Evolutionary conservation across 2,888 invertebrate species (phyloP).

Genomic region (Anticlea derivata): DNA sequence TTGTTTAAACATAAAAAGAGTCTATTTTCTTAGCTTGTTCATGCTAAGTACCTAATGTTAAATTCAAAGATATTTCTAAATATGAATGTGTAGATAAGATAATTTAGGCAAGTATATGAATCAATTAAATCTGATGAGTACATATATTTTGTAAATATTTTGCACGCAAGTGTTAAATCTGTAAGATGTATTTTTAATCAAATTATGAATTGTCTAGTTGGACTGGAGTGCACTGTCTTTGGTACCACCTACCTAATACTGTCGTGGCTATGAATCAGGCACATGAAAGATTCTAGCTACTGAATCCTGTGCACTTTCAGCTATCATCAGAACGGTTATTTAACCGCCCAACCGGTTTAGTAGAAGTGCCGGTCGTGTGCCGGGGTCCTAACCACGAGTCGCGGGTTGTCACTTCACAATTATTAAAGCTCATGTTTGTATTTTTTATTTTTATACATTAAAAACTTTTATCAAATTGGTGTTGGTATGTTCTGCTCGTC

Average conservation of each 20-base stretch:
- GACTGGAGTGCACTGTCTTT: too few species aligned
- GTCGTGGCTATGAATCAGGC: background rate
- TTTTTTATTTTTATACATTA: conserved; percentile 40
- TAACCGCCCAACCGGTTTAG: background rate
- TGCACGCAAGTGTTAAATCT: conserved; percentile 17
- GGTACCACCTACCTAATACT: too few species aligned
- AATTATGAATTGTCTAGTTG: background rate
- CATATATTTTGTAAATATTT: conserved; percentile 6
- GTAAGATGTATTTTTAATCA: conserved; percentile 1
- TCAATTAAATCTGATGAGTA: background rate
- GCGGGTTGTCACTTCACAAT: conserved; percentile 11
- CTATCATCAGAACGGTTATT: too few species aligned
- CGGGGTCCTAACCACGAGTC: background rate
- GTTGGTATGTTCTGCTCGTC: conserved; percentile 25
- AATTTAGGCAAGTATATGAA: conserved; percentile 4
- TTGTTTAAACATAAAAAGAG: conserved; percentile 20
- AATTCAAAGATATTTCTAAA: conserved; percentile 28
- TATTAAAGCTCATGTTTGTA: conserved; percentile 33
- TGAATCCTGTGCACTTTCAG: background rate
- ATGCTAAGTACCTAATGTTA: conserved; percentile 7
- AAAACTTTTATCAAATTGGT: conserved; percentile 31
- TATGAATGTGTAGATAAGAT: conserved; percentile 16
- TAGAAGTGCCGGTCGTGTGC: background rate
- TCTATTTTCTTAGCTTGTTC: conserved; percentile 20
- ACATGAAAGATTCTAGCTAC: background rate